phyloP scores from a whole-genome alignment of 2,797 vertebrate genomes.

The Pitangus sulphuratus region DNA sequence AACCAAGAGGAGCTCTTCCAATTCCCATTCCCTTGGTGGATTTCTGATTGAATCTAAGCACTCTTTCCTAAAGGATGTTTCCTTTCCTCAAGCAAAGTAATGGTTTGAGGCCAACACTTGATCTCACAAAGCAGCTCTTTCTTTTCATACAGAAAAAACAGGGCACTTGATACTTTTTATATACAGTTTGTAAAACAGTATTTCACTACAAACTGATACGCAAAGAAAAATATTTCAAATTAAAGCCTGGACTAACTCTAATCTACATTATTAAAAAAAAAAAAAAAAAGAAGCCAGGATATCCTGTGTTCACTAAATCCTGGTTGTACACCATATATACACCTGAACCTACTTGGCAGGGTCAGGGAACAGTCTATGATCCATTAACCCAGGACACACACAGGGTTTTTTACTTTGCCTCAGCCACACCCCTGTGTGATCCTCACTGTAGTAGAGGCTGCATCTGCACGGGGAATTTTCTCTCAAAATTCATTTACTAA shows the following conservation, averaged over 20 bases:
- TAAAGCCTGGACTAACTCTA: not conserved
- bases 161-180: not conserved
- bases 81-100: not conserved
- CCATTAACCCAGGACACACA: not conserved
- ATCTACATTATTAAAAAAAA: not conserved
- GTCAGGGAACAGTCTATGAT: not conserved
- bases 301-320: not conserved
- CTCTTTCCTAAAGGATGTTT: not conserved
- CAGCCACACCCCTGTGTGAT: not conserved
- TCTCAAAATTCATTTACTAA: not conserved
- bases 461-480: not conserved
- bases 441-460: accelerated
- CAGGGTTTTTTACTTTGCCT: not conserved
- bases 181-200: accelerated
- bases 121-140: not conserved
- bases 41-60: not conserved
- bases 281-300: not conserved
- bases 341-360: not conserved
- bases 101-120: not conserved
- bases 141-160: not conserved
- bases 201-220: not conserved
- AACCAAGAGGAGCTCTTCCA: not conserved
- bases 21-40: not conserved
- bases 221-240: not conserved
- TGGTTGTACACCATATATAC: not conserved